Evolutionary conservation across 2,113 vertebrate genomes (phyloP), one percentile per base, ranked within the genome.

Genomic region (Chinchilla lanigera): DNA sequence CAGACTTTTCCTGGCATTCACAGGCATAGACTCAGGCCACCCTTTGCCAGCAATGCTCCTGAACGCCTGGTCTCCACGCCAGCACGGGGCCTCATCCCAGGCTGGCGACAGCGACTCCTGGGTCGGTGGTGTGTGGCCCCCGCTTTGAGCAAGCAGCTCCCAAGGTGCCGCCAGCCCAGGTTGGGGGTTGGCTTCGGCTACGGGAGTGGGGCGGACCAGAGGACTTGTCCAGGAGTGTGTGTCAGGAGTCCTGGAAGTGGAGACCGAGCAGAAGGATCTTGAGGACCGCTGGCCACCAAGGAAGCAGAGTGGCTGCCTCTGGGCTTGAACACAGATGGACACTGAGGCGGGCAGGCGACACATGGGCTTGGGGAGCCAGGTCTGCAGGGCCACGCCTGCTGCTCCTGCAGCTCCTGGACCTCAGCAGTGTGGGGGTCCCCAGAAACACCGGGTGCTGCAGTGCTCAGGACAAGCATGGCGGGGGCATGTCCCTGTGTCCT

Each of bases 161-260:
- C 5, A 2, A 17, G 14, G 5, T 0, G 5, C 19, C 60, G 44
- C 35, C 38, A 0, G 1, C 1, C 8, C 60, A n/a, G 33, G 33
- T 35, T 61, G 65, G 44, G 28, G 30, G 20, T 60, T 17, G 44
- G 63, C 80, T 7, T 7, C 4, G n/a, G 81, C 73, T 61, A 50
- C 52, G 13, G 8, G 12, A 28, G n/a, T 0, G 16, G 56, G 41
- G 41, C 19, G 19, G 75, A 8, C 13, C 13, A 50, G 35, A 81
- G 52, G 20, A 22, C 52, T 86, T 24, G 11, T 24, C 22, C 16
- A 58, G n/a, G 54, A 60, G 56, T 65, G 17, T 4, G 6, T 50
- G 24, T 71, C 0, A 63, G 63, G 35, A 54, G 50, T 47, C 69
- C 52, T 24, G 30, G 77, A 30, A 19, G 44, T 38, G 63, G 73